phyloP scores from a whole-genome alignment of 2,888 invertebrate genomes.

The Cyclophora albipunctata region DNA sequence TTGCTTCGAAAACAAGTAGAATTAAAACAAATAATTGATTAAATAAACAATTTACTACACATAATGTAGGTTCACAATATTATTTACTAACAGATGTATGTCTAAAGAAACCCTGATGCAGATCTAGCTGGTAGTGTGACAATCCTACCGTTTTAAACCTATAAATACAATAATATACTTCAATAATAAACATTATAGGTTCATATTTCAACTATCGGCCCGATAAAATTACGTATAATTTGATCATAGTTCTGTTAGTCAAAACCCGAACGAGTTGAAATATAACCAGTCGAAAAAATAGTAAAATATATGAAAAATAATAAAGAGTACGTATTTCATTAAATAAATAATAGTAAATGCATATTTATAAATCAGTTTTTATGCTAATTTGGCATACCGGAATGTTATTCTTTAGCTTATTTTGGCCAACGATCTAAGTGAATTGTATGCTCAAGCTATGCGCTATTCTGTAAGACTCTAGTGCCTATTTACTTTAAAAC shows the following conservation, averaged over 20 bases:
- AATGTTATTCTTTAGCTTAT: slow-evolving; percentile 54
- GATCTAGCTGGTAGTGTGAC: slow-evolving; percentile 47
- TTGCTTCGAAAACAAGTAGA: not conserved
- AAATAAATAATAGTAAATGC: slow-evolving; percentile 40
- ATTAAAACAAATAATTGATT: slow-evolving; percentile 56
- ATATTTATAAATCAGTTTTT: slow-evolving; percentile 26
- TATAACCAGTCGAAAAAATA: slow-evolving; percentile 13
- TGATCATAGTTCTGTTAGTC: slow-evolving; percentile 4
- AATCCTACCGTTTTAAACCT: slow-evolving; percentile 28
- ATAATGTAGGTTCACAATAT: slow-evolving; percentile 74
- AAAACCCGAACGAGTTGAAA: slow-evolving; percentile 7
- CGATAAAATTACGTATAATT: no score
- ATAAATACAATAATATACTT: slow-evolving; percentile 7
- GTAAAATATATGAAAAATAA: not conserved
- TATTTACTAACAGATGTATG: slow-evolving; percentile 69
- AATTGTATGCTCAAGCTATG: slow-evolving; percentile 6
- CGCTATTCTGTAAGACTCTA: slow-evolving; percentile 5
- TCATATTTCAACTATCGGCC: not conserved
- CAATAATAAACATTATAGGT: not conserved
- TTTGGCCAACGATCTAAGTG: slow-evolving; percentile 31
- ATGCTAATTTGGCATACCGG: slow-evolving; percentile 67
- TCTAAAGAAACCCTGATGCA: slow-evolving; percentile 63
- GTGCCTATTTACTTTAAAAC: not conserved
- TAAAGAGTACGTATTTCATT: slow-evolving; percentile 6
- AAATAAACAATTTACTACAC: slow-evolving; percentile 76